Conservation (phyloP, 2,797 vertebrate genomes). For the Poeciliopsis paucimaculata region DNA sequence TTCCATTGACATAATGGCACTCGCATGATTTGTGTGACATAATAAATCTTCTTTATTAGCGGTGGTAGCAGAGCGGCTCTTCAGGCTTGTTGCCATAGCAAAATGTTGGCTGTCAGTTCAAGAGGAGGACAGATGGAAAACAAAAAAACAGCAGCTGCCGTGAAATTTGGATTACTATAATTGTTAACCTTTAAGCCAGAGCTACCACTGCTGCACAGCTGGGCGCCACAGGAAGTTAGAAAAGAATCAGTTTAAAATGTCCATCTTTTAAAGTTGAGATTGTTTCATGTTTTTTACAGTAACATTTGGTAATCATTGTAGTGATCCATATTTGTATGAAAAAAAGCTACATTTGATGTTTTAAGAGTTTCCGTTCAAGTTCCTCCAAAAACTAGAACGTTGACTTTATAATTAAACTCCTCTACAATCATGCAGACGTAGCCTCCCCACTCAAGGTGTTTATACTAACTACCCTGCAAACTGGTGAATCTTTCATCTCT, state of each 20-base stretch:
- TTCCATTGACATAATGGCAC: neutral
- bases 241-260: neutral
- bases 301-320: neutral
- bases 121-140: neutral
- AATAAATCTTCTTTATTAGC: neutral
- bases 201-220: neutral
- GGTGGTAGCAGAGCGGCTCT: neutral
- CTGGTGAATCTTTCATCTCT: constrained; percentile 43
- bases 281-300: neutral
- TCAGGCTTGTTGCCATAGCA: neutral
- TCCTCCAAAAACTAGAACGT: constrained; percentile 34
- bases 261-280: neutral
- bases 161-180: neutral
- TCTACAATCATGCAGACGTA: constrained; percentile 44
- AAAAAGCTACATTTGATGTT: constrained; percentile 26
- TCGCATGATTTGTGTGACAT: neutral
- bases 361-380: constrained; percentile 29
- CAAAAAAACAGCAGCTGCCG: neutral
- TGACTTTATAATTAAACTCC: constrained; percentile 48
- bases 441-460: constrained; percentile 20
- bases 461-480: constrained; percentile 35
- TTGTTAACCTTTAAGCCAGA: neutral
- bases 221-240: neutral
- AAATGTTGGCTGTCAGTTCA: neutral
- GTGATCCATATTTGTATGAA: constrained; percentile 8